phyloP scores from a whole-genome alignment of 2,797 vertebrate genomes.

The Pseudopleuronectes americanus region DNA sequence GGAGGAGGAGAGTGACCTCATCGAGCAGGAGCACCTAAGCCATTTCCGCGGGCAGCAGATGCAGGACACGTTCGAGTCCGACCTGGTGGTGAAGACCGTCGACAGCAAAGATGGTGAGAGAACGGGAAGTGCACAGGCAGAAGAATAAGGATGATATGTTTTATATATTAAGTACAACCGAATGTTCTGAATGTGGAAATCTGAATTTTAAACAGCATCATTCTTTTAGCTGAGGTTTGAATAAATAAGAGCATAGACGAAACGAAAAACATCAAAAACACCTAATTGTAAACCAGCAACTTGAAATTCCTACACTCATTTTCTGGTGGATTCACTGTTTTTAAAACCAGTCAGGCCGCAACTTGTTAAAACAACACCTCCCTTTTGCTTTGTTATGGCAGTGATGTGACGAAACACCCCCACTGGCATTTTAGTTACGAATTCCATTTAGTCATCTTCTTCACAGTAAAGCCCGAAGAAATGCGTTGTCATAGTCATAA shows the following conservation, averaged over 20 bases:
- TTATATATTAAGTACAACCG: not conserved
- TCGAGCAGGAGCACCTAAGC: slow-evolving; percentile 93
- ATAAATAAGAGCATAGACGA: not conserved
- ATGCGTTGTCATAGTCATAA: slow-evolving; percentile 20
- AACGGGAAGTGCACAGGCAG: not conserved
- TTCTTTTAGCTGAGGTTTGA: slow-evolving; percentile 11
- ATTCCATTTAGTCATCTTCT: slow-evolving; percentile 13
- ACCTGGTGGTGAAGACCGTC: slow-evolving; percentile 89
- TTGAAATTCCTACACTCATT: not conserved
- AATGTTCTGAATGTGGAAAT: not conserved
- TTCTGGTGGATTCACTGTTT: slow-evolving; percentile 18
- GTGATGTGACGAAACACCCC: slow-evolving; percentile 7
- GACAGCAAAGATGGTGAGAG: slow-evolving; percentile 97
- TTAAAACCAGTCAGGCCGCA: slow-evolving; percentile 1
- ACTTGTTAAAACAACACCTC: slow-evolving; percentile 14
- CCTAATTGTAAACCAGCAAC: not conserved
- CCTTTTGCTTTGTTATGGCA: slow-evolving; percentile 11
- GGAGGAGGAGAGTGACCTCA: slow-evolving; percentile 95
- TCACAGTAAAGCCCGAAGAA: slow-evolving; percentile 22
- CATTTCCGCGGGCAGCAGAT: slow-evolving; percentile 93
- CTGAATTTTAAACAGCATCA: not conserved
- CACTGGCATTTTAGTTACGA: slow-evolving; percentile 10
- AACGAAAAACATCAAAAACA: not conserved
- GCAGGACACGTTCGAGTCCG: slow-evolving; percentile 93
- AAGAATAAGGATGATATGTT: not conserved